Percentiles rank a stretch among this genome's conserved stretches.
phyloP scores from a whole-genome alignment of 2,113 vertebrate genomes.

The Vicugna pacos region DNA sequence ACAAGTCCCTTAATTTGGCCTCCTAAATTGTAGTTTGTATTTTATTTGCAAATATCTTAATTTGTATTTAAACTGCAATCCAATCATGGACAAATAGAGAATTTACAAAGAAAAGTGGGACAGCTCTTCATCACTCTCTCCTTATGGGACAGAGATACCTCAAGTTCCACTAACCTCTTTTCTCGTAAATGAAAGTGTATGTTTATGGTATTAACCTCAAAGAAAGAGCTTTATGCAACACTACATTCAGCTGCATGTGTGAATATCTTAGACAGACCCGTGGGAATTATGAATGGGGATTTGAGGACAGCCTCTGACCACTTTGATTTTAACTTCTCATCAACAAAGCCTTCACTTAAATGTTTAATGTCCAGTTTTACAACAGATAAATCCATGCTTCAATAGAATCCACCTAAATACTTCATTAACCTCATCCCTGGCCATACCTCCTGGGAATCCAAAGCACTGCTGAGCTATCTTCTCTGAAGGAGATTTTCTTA shows the following conservation, averaged over 20 bases:
- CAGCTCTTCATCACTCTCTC: background rate
- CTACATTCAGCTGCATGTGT: background rate
- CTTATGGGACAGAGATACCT: background rate
- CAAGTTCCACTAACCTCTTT: background rate
- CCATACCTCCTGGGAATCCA: background rate
- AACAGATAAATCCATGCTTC: constrained; percentile 56
- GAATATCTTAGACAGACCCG: background rate
- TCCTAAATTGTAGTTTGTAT: background rate
- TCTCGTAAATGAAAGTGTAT: background rate
- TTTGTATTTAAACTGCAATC: background rate
- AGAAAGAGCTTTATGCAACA: constrained; percentile 6
- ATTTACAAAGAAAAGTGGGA: background rate
- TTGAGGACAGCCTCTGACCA: constrained; percentile 49
- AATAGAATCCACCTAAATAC: constrained; percentile 58
- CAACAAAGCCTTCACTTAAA: constrained; percentile 64
- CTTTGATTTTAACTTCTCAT: constrained; percentile 31
- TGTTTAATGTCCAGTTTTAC: constrained; percentile 61
- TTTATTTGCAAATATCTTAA: background rate
- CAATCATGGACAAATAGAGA: background rate
- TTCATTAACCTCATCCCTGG: constrained; percentile 33
- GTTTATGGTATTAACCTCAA: background rate
- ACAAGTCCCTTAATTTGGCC: background rate
- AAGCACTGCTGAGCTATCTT: constrained; percentile 12
- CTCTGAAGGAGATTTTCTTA: constrained; percentile 70
- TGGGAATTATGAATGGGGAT: background rate